phyloP scores from a whole-genome alignment of 2,888 invertebrate species.

The Amorpha juglandis region DNA sequence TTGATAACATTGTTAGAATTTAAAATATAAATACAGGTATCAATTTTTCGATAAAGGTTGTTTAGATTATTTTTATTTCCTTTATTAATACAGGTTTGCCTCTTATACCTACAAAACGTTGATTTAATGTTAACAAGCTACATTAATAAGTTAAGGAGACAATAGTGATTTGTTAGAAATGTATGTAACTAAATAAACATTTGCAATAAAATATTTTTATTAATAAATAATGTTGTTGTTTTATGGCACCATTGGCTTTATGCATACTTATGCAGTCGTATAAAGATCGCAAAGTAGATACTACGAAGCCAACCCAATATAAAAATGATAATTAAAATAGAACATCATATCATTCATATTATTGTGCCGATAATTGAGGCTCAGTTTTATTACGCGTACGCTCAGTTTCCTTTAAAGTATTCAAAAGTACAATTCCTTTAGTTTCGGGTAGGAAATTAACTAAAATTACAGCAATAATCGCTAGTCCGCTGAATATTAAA shows the following conservation, averaged over 20 bases:
- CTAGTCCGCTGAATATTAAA: conserved; percentile 63
- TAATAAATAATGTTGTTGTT: background rate
- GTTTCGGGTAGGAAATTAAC: conserved; percentile 74
- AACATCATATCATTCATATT: background rate
- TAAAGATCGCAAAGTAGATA: background rate
- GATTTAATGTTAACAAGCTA: too few species aligned
- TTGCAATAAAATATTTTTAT: too few species aligned
- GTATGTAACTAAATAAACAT: too few species aligned
- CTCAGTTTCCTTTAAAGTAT: conserved; percentile 70
- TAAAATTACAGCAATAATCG: conserved; percentile 62
- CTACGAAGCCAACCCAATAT: background rate
- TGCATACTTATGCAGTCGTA: background rate
- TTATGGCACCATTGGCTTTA: background rate
- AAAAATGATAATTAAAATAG: background rate
- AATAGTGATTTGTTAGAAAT: too few species aligned
- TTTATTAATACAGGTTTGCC: too few species aligned
- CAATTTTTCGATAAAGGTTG: background rate
- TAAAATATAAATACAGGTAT: background rate
- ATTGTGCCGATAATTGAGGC: conserved; percentile 1
- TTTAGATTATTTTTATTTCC: too few species aligned
- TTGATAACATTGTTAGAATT: background rate
- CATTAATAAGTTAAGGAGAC: too few species aligned
- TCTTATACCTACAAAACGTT: too few species aligned
- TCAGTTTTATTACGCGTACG: conserved; percentile 12
- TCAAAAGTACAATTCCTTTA: conserved; percentile 64